Evolutionary conservation across 92 coral and sea anemone species (phyloP), one percentile per base, ranked within the genome.

Genomic region (Palythoa grandis): DNA sequence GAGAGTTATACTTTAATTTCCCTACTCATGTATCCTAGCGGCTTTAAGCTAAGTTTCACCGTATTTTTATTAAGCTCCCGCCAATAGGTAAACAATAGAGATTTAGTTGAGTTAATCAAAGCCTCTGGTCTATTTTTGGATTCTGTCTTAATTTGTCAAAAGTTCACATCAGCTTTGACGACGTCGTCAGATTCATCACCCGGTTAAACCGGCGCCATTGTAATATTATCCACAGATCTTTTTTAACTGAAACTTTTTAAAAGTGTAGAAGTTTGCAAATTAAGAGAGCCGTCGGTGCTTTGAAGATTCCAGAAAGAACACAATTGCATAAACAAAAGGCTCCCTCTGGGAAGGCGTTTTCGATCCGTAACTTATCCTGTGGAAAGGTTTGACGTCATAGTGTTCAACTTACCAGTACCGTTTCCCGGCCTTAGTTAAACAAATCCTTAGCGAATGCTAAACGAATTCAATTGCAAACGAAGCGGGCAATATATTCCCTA

Each of bases 401-500:
- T 17, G 83, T 25, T 29, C n/a, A 60, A 1, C 56, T 6, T 52
- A 39, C 52, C 29, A 4, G 70, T 17, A 25, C n/a, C 20, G 37
- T 43, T 70, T 22, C n/a, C n/a, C 11, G 23, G 65, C 22, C 22
- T 24, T 6, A 12, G 23, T 66, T 14, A 80, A 80, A 65, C 23
- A 24, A 23, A 11, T 9, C 47, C 85, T 73, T 20, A 19, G 20
- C 24, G 50, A 43, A 43, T 43, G 23, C 24, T 25, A 80, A 80
- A 66, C 85, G 48, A 48, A 80, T 65, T 22, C 11, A 22, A 8
- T 80, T 65, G 72, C 35, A 47, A 48, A 6, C n/a, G 54, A 80
- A 80, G 74, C 37, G 9, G 11, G 37, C 57, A 48, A 76, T 24
- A 80, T 80, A 43, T 65, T 53, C 74, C 85, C 85, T n/a, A 47